Conservation (phyloP, 2,113 vertebrate genomes). For the Micromys minutus region DNA sequence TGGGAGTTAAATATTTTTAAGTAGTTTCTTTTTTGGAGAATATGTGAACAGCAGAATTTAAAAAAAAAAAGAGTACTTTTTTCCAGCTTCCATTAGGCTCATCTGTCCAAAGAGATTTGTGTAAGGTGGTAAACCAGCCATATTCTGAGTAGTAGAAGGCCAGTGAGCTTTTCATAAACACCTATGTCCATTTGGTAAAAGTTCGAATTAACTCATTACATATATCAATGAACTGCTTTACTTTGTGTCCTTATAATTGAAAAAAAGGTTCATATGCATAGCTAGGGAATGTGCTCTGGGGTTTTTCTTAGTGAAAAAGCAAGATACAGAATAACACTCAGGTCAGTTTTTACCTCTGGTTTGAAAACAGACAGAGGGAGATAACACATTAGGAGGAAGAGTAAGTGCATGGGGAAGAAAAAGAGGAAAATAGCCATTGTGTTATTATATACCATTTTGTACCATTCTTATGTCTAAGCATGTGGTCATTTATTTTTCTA, state of each 20-base stretch:
- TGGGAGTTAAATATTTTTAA: not conserved
- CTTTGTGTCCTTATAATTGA: not conserved
- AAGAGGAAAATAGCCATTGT: not conserved
- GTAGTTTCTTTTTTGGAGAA: not conserved
- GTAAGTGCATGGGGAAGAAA: not conserved
- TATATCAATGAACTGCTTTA: not conserved
- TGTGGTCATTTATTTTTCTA: not conserved
- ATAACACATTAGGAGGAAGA: not conserved
- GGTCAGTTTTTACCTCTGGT: not conserved
- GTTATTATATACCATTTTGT: not conserved
- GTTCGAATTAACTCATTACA: not conserved
- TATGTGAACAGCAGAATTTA: not conserved
- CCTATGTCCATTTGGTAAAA: not conserved
- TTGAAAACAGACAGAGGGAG: not conserved
- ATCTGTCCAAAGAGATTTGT: not conserved
- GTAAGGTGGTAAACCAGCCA: too few species aligned
- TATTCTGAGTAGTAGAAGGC: not conserved
- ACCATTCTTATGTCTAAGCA: not conserved
- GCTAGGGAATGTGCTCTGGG: not conserved
- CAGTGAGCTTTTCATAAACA: not conserved
- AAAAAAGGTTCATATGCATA: not conserved
- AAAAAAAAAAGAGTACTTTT: not conserved
- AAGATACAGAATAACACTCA: not conserved
- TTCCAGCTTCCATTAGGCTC: not conserved
- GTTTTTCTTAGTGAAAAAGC: not conserved